Conservation (phyloP, 2,797 vertebrate species). For the Borostomias antarcticus region DNA sequence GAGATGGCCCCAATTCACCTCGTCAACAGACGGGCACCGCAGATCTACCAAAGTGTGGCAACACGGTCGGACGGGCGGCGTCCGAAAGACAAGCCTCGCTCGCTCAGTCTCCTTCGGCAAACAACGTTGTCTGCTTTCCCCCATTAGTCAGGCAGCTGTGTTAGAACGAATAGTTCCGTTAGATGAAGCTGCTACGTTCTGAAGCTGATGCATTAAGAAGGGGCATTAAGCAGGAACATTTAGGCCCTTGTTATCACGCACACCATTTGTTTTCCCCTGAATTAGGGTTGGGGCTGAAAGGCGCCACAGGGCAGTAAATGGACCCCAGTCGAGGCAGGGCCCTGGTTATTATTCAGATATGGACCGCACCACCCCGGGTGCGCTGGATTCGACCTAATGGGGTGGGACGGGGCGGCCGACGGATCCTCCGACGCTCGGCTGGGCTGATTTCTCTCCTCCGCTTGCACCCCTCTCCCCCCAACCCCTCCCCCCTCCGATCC, state of each 20-base stretch:
- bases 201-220: no score
- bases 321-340: conserved; percentile 68
- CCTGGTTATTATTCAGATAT: conserved; percentile 76
- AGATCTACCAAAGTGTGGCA: conserved; percentile 51
- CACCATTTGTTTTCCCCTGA: conserved; percentile 75
- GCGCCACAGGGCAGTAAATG: conserved; percentile 79
- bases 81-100: conserved; percentile 16
- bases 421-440: conserved; percentile 71
- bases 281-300: conserved; percentile 77
- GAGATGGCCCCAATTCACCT: conserved; percentile 69
- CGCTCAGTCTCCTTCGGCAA: conserved; percentile 22
- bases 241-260: conserved; percentile 63
- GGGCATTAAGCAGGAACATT: no score
- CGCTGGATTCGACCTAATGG: conserved; percentile 74
- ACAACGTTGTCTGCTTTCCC: conserved; percentile 33
- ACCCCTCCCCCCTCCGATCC: conserved; percentile 52
- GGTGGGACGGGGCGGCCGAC: conserved; percentile 76
- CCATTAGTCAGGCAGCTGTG: conserved; percentile 23
- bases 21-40: conserved; percentile 43
- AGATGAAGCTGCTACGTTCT: conserved; percentile 45
- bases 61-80: conserved; percentile 45
- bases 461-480: conserved; percentile 19
- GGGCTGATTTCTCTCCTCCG: conserved; percentile 66
- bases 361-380: conserved; percentile 56
- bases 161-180: conserved; percentile 40